A percentile compares a stretch with the other conserved stretches of the same genome.
Evolutionary conservation across 2,113 vertebrate genomes (phyloP).

Genomic region (Candoia aspera): DNA sequence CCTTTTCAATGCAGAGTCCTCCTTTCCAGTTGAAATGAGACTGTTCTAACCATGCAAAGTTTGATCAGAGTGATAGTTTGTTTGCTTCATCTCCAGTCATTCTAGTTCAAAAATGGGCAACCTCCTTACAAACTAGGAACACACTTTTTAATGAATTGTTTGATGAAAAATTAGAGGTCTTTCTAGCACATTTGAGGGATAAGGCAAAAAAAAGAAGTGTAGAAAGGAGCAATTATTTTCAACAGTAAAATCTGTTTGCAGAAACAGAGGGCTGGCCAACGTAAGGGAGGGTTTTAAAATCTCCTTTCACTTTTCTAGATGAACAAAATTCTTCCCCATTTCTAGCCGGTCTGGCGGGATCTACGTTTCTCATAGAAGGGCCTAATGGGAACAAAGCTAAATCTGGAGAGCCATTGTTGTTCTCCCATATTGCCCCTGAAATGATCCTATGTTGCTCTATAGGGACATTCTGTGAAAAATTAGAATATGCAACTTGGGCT

Average conservation of each 20-base stretch:
- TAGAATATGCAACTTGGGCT: too few relatives aligned
- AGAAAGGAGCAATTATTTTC: neutral
- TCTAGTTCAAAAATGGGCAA: neutral
- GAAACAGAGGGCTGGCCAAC: neutral
- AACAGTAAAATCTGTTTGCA: neutral
- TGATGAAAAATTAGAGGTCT: neutral
- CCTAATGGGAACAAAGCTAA: too few relatives aligned
- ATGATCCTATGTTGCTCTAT: too few relatives aligned
- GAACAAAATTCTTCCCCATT: too few relatives aligned
- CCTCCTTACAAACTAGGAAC: neutral
- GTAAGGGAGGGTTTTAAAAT: too few relatives aligned
- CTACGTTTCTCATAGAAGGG: too few relatives aligned
- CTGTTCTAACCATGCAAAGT: neutral
- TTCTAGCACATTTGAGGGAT: neutral
- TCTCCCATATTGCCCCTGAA: too few relatives aligned
- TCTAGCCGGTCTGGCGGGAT: too few relatives aligned
- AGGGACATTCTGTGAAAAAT: too few relatives aligned
- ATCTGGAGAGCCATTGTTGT: too few relatives aligned
- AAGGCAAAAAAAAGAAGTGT: neutral
- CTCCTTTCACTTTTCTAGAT: too few relatives aligned
- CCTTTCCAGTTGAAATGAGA: neutral
- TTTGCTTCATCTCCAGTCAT: neutral
- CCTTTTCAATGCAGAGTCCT: neutral
- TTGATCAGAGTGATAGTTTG: neutral
- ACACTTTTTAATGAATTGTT: neutral